Base-by-base conservation (phyloP, 2,888 invertebrate species). In the Noctua janthina region DNA sequence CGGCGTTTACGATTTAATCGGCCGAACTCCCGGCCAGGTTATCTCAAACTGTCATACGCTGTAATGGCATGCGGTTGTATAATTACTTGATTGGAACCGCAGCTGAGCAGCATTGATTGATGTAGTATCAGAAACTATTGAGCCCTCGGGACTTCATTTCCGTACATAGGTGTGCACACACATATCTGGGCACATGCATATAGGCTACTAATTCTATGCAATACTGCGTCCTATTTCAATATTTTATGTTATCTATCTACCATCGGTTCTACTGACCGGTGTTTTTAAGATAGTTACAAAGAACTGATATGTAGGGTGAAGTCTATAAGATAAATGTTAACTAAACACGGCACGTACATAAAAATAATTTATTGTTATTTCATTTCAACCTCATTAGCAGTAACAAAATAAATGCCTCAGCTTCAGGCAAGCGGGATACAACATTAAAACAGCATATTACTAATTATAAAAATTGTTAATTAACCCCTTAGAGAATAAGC, bases 1-100 rank as follows among this genome's bases (percentile, higher is more conserved):
- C 70, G 86, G 49, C 84, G 82, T 83, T 79, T 82, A 78, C 49
- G 74, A 78, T 81, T 81, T 74, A 79, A 88, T 74, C 84, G 74
- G 64, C 43, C 74, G 59, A 69, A 66, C 78, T 51, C 69, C 46
- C 66, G 59, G 66, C 35, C 64, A 84, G 78, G 79, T 84, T 84
- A 87, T 85, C 82, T 64, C 56, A 75, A 66, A 75, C 78, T 70
- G 79, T 70, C 76, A 67, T 74, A 74, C 76, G 67, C 56, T 69
- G 76, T 82, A 84, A 78, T 82, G 67, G 79, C 82, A 84, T 80
- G 78, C 64, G 75, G 76, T 84, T 79, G 76, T 76, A 74, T 81
- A 79, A 83, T 87, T 71, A 79, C 82, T 84, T 82, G 82, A 80
- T 79, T 69, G 62, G 70, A 51, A 69, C 82, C 76, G 71, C 74